A percentile compares a stretch with the other conserved stretches of the same genome.
Conservation (phyloP, 2,797 vertebrate genomes). For the Erethizon dorsatum region DNA sequence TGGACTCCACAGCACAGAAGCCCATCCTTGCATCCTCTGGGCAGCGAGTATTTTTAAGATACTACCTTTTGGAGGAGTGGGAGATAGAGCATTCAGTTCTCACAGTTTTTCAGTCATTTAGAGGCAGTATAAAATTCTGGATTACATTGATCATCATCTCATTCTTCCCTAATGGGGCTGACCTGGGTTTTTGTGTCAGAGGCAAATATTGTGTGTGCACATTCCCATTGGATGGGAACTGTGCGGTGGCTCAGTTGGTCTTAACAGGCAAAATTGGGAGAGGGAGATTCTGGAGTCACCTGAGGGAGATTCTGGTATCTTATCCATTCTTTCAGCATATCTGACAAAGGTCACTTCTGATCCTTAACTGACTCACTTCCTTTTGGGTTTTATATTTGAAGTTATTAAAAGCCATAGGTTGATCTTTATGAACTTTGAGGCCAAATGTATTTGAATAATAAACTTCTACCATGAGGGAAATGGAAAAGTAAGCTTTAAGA, state of each 20-base stretch:
- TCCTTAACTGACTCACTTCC: not conserved
- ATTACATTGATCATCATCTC: not conserved
- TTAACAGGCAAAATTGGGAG: not conserved
- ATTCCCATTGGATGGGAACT: not conserved
- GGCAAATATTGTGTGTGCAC: not conserved
- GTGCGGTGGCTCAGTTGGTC: not conserved
- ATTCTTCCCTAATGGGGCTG: not conserved
- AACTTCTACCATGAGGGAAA: not conserved
- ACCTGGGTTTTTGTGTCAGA: not conserved
- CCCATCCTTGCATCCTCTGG: not conserved
- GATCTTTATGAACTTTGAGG: not conserved
- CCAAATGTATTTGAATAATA: not conserved
- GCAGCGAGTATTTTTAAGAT: not conserved
- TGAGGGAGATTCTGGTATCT: rapidly evolving
- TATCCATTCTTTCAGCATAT: not conserved
- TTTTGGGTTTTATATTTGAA: slow-evolving; percentile 5
- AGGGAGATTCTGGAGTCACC: rapidly evolving
- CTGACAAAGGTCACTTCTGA: not conserved
- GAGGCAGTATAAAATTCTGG: not conserved
- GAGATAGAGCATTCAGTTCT: not conserved
- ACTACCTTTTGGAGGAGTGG: not conserved
- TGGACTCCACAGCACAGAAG: not conserved
- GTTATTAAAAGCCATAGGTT: not conserved
- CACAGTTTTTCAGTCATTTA: not conserved
- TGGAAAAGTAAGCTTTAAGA: not conserved